Evolutionary conservation across 2,113 vertebrate species (phyloP).

Genomic region (Jaculus jaculus): DNA sequence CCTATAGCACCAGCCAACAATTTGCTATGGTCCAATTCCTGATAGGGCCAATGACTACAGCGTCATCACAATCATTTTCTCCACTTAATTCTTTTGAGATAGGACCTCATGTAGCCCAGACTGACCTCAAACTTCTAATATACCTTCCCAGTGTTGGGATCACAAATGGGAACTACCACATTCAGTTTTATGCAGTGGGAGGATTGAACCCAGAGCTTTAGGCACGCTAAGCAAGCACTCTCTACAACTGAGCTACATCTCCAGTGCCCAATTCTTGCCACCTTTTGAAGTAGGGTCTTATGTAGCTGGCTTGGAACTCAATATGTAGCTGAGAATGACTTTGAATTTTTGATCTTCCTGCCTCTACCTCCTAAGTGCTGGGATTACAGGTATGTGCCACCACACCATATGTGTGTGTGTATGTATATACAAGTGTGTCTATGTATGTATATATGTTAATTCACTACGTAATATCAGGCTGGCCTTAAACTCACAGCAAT

Average conservation of each 20-base stretch:
- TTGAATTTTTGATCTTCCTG: too few relatives aligned
- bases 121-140: background rate
- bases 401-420: too few relatives aligned
- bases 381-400: too few relatives aligned
- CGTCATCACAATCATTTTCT: background rate
- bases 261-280: too few relatives aligned
- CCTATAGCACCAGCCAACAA: background rate
- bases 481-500: too few relatives aligned
- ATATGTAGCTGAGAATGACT: too few relatives aligned
- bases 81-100: background rate
- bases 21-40: background rate
- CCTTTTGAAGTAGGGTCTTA: too few relatives aligned
- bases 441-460: too few relatives aligned
- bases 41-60: background rate
- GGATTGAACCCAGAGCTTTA: background rate
- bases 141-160: background rate
- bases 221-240: background rate
- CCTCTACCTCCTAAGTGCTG: too few relatives aligned
- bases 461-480: too few relatives aligned
- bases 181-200: background rate
- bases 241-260: background rate
- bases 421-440: too few relatives aligned
- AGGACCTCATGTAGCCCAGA: background rate
- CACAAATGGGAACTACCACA: background rate
- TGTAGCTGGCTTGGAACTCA: too few relatives aligned